A percentile compares a stretch with the other conserved stretches of the same genome.
Conservation (phyloP, 2,113 vertebrate genomes). For the Solea solea region DNA sequence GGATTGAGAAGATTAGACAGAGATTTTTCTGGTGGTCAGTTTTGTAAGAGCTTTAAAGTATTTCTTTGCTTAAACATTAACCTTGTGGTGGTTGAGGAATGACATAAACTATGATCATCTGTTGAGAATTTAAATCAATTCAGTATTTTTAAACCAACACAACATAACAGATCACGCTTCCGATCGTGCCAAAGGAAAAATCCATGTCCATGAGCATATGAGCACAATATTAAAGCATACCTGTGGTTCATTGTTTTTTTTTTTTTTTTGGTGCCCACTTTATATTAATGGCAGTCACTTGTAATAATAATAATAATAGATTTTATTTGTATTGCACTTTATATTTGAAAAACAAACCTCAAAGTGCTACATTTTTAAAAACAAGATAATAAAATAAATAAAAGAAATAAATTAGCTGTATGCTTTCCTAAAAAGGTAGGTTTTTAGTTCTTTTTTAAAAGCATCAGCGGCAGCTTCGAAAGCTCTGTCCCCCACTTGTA, state of each 20-base stretch:
- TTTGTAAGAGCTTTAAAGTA: not conserved
- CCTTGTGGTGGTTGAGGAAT: too few species aligned
- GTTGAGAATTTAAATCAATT: not conserved
- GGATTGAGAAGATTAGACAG: not conserved
- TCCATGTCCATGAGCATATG: not conserved
- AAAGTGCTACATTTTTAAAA: too few species aligned
- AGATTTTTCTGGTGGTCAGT: not conserved
- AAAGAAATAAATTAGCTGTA: too few species aligned
- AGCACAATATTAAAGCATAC: not conserved
- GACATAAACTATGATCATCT: not conserved
- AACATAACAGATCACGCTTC: not conserved
- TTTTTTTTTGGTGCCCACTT: not conserved
- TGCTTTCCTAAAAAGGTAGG: too few species aligned
- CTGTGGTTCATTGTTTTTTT: not conserved
- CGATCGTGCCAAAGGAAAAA: not conserved
- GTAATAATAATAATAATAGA: too few species aligned
- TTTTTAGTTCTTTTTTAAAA: too few species aligned
- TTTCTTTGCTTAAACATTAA: too few species aligned
- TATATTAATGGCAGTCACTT: conserved; percentile 10
- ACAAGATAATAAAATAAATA: too few species aligned
- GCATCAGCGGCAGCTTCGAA: too few species aligned
- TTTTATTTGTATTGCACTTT: too few species aligned
- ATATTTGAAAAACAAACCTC: too few species aligned
- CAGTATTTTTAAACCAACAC: not conserved
- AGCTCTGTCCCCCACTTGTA: not conserved